Evolutionary conservation across 2,888 invertebrate species (phyloP).

Genomic region (Stomorhina lunata): DNA sequence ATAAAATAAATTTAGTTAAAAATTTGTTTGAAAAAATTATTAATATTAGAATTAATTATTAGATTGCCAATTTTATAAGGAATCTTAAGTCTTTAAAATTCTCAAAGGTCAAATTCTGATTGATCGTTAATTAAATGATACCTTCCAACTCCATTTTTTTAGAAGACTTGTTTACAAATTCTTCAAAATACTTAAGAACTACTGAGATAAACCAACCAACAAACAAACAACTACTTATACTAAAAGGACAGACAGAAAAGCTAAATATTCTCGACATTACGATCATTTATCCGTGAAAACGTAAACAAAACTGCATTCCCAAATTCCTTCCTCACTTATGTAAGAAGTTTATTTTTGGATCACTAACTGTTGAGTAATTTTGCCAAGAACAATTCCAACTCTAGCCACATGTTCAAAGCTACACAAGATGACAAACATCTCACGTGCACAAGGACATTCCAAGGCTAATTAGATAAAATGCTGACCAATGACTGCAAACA

Average conservation of each 20-base stretch:
- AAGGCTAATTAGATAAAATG: conserved; percentile 50
- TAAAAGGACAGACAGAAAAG: not conserved
- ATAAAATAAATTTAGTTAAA: too few relatives aligned
- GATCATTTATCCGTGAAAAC: conserved; percentile 34
- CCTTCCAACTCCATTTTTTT: not conserved
- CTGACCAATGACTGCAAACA: conserved; percentile 3
- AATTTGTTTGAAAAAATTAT: too few relatives aligned
- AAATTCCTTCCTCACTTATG: conserved; percentile 19
- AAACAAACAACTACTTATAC: not conserved
- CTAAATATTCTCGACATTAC: conserved; percentile 8
- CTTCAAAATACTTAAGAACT: not conserved
- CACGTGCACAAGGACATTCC: conserved; percentile 55
- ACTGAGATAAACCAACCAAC: not conserved
- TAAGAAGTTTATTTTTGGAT: conserved; percentile 63
- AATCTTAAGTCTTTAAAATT: too few relatives aligned
- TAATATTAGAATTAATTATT: too few relatives aligned
- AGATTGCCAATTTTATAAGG: too few relatives aligned
- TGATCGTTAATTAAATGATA: too few relatives aligned
- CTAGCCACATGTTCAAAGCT: not conserved
- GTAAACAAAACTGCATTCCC: conserved; percentile 52
- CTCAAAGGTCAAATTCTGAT: too few relatives aligned
- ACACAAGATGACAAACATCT: conserved; percentile 21
- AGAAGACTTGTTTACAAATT: conserved; percentile 11
- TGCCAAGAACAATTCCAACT: not conserved
- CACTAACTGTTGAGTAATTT: conserved; percentile 65